phyloP scores from a whole-genome alignment of 2,113 vertebrate species.

The Amazona guildingii region DNA sequence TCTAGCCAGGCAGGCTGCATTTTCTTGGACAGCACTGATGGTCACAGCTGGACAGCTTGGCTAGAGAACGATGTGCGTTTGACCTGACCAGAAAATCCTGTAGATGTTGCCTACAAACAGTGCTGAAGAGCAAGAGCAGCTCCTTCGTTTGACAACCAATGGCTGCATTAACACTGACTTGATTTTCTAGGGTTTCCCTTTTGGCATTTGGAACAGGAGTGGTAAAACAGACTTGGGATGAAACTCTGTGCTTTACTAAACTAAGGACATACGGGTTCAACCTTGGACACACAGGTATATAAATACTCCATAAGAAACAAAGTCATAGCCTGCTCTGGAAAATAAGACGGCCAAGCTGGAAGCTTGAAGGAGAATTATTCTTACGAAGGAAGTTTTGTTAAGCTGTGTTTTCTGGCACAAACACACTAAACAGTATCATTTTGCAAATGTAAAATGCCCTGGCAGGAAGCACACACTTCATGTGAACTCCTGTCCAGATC shows the following conservation, averaged over 20 bases:
- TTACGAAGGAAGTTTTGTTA: conserved; percentile 4
- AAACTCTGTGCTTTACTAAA: neutral
- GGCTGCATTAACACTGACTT: neutral
- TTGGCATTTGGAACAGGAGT: neutral
- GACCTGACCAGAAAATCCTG: neutral
- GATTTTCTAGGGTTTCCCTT: neutral
- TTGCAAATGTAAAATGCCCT: conserved; percentile 34
- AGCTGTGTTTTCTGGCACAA: conserved; percentile 30
- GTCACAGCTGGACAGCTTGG: conserved; percentile 22
- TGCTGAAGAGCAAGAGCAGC: neutral
- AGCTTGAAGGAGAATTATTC: neutral
- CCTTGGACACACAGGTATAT: neutral
- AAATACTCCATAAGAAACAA: neutral
- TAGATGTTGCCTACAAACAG: neutral
- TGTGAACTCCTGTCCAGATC: conserved; percentile 33
- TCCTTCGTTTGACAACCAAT: neutral
- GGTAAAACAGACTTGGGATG: neutral
- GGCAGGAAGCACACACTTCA: neutral
- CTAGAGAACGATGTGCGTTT: neutral
- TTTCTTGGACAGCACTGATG: conserved; percentile 1
- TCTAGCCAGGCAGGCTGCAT: neutral
- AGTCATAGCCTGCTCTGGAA: neutral
- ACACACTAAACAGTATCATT: neutral
- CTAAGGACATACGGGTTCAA: neutral
- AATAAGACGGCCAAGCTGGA: neutral